Evolutionary conservation across 2,797 vertebrate species (phyloP), one percentile per base, ranked within the genome.

Genomic region (Sandelia bainsii): DNA sequence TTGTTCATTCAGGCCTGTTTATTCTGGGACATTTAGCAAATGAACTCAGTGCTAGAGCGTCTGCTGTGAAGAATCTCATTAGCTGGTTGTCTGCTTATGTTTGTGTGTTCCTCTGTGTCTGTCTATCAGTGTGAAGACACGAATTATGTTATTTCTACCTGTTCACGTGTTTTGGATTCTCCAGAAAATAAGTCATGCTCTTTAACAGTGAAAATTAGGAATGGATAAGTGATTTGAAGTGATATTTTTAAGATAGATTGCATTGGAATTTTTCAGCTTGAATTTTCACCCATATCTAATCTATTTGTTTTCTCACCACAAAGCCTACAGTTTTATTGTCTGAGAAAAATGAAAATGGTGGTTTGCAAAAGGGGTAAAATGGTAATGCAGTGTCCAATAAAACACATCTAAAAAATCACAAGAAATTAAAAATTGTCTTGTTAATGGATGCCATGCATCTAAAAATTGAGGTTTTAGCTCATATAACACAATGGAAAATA

Each of bases 21-120:
- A 52, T 69, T 62, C 50, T 8, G 20, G 22, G 56, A 32, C 65
- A 57, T 81, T 75, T 57, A 49, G 48, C 48, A 70, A 72, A 74
- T 69, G 1, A 72, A 59, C 48, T 70, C 9, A 3, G 16, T 74
- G 32, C 37, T 32, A 50, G 12, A 27, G 13, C 64, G 59, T 69
- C 48, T 53, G 48, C 40, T 77, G 39, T 48, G 62, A 84, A 69
- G 27, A 40, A 59, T 69, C 75, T 40, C 59, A 80, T 81, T 80
- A 64, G 58, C 72, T 76, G 49, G 32, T 40, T 57, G 29, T 73
- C 27, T 79, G 45, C 1, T 48, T 75, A 44, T 79, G 17, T 58
- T 4, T 53, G 25, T 57, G 58, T 62, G 1, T 40, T 45, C 8
- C 8, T 5, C n/a, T 11, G 7, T 63, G 44, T 70, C 5, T 8